These are phyloP conservation scores for Girardinichthys multiradiatus DNA, from an alignment of 2,113 vertebrate genomes.

Conservation along the genomic window DNA sequence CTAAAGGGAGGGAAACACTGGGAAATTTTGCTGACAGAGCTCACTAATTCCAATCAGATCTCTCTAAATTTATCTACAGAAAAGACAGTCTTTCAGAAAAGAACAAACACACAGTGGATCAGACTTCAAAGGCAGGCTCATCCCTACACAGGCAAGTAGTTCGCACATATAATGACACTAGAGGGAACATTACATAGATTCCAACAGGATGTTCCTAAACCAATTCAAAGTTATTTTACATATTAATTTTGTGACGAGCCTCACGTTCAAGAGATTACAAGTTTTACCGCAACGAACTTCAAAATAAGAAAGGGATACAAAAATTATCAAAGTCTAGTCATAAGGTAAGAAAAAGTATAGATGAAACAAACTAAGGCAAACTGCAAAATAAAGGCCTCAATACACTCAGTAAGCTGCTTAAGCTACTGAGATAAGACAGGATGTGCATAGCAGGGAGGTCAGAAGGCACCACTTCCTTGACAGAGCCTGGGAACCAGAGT, in stretches of 20 bases:
- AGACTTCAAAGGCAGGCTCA: constrained; percentile 57
- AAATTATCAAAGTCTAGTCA: background rate
- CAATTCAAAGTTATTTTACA: constrained; percentile 19
- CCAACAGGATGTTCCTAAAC: constrained; percentile 19
- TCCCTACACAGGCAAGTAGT: constrained; percentile 43
- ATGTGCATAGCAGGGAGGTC: constrained; percentile 73
- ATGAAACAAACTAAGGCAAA: constrained; percentile 19
- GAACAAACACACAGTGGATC: constrained; percentile 45
- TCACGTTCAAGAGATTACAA: background rate
- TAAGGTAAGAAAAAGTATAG: background rate
- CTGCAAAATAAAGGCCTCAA: constrained; percentile 1
- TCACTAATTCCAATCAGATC: constrained; percentile 56
- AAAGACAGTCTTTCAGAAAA: constrained; percentile 43
- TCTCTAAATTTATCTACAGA: constrained; percentile 52
- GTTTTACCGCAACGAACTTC: constrained; percentile 4
- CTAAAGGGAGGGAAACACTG: constrained; percentile 53
- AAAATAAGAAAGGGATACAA: background rate
- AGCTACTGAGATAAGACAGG: constrained; percentile 70
- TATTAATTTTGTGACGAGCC: background rate
- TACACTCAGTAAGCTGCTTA: constrained; percentile 49
- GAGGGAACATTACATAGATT: constrained; percentile 39
- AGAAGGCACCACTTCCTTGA: constrained; percentile 81
- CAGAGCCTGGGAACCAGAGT: constrained; percentile 77
- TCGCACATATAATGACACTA: constrained; percentile 33
- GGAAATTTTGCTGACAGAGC: constrained; percentile 44